Evolutionary conservation across 1,140 invertebrate genomes (phyloP), one percentile per base, ranked within the genome.

Genomic region (Rhynchophorus ferrugineus): DNA sequence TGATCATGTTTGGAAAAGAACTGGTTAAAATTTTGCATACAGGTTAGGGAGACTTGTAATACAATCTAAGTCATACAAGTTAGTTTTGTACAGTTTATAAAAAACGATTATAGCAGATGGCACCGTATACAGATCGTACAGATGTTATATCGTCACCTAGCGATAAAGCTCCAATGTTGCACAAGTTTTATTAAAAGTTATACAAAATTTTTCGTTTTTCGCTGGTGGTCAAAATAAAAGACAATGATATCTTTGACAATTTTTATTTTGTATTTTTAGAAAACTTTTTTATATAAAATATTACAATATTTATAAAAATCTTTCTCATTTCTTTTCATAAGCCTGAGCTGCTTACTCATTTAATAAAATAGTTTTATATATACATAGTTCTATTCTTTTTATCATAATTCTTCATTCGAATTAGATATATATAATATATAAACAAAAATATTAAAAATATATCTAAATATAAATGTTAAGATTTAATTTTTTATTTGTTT

Each of bases 221-320:
- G 14, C 35, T 16, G 13, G n/a, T 36, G n/a, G n/a, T n/a, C n/a
- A 34, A n/a, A n/a, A n/a, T n/a, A n/a, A n/a, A n/a, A n/a, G n/a
- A n/a, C n/a, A 37, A 2, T 3, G 13, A 46, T 19, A 18, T 35
- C 11, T 11, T 13, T 29, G 11, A 7, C 24, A 6, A 13, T 22
- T 48, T 34, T 48, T 37, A 34, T 48, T 48, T 20, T 38, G 37
- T 38, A 14, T 37, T 22, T 33, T 34, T 51, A 51, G 21, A 44
- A 51, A 51, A 51, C 29, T 20, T 49, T 37, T 44, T 43, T 18
- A 44, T 51, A 51, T 44, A 51, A 51, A 51, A 51, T 51, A 44
- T 51, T 44, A 51, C 49, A 51, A 34, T 44, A 35, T 44, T 44
- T 51, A 51, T 51, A 51, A 51, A n/a, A 51, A 42, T 13, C 21